A percentile compares a stretch with the other conserved stretches of the same genome.
These are phyloP conservation scores for Tridacna gigas DNA, from an alignment of 2,888 invertebrate genomes.

Conservation along the genomic window DNA sequence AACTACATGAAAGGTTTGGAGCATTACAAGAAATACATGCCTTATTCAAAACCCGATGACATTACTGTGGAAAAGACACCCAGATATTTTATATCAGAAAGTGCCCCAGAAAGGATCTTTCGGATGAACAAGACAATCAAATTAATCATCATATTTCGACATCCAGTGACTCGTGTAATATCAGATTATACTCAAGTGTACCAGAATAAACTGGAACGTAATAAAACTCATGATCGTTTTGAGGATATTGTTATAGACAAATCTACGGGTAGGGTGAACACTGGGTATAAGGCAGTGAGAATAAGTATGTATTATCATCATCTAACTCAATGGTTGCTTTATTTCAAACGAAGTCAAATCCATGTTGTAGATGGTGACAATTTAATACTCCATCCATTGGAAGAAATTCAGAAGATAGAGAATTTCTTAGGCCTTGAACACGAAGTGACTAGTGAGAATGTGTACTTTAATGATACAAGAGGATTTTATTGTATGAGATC, in stretches of 20 bases:
- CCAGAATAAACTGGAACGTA: constrained; percentile 86
- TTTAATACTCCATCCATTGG: constrained; percentile 81
- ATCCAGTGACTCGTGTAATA: constrained; percentile 97
- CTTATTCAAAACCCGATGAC: constrained; percentile 95
- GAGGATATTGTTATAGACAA: constrained; percentile 84
- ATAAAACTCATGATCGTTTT: constrained; percentile 81
- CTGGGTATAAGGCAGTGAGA: constrained; percentile 85
- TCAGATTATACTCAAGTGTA: constrained; percentile 98
- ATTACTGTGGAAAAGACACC: constrained; percentile 99
- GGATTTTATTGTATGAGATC: constrained; percentile 96
- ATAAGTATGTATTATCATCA: constrained; percentile 87
- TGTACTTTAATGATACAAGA: constrained; percentile 98
- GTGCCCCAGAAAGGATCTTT: constrained; percentile 96
- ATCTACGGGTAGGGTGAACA: constrained; percentile 84
- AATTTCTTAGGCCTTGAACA: constrained; percentile 81
- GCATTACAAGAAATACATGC: constrained; percentile 96
- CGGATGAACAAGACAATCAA: constrained; percentile 96
- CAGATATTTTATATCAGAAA: constrained; percentile 97
- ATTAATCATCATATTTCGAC: constrained; percentile 95
- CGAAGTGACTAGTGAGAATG: constrained; percentile 88
- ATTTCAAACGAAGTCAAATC: constrained; percentile 95
- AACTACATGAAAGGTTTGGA: constrained; percentile 96
- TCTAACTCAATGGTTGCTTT: constrained; percentile 95
- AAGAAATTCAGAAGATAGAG: constrained; percentile 81
- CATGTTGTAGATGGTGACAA: constrained; percentile 92